Evolutionary conservation across 2,797 vertebrate species (phyloP), one percentile per base, ranked within the genome.

Genomic region (Staurois parvus): DNA sequence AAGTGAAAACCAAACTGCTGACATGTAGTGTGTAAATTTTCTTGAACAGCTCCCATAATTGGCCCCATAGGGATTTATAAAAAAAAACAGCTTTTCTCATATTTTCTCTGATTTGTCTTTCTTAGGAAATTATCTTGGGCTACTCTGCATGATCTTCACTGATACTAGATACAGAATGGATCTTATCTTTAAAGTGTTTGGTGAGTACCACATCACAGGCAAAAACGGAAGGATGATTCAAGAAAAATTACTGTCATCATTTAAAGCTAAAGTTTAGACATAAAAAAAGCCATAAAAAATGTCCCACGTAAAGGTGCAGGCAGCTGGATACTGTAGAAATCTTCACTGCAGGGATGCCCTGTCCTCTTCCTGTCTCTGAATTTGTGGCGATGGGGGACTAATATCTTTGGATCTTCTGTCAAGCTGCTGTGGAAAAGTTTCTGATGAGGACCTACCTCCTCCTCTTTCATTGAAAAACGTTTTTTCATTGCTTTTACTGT

Each of bases 181-280:
- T 76, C 30, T n/a, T 24, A 34, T 37, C 34, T 76, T 34, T 4
- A 34, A 30, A 29, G 21, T 76, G 12, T 32, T 62, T 13, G 75
- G 75, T 77, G 56, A 77, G 75, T 77, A 40, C 12, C n/a, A n/a
- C n/a, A 73, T 26, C 2, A 66, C n/a, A 66, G 8, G 7, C 59
- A 26, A 64, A 37, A 37, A 10, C 4, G 1, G 37, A 10, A 9
- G 37, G 10, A 7, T 37, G 19, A 3, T 56, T 64, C 1, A 26
- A 26, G 9, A 64, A n/a, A 26, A 64, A n/a, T n/a, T 64, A 10
- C 13, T 45, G 13, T 45, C 15, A 15, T 45, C 2, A 45, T 45
- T 15, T 45, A 15, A 45, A 15, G 15, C 13, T 15, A 9, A 13
- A 45, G 15, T 45, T 13, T 13, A 45, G 12, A 1, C 42, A 45